A percentile compares a stretch with the other conserved stretches of the same genome.
Conservation (phyloP, 2,113 vertebrate species). For the Opisthocomus hoazin region DNA sequence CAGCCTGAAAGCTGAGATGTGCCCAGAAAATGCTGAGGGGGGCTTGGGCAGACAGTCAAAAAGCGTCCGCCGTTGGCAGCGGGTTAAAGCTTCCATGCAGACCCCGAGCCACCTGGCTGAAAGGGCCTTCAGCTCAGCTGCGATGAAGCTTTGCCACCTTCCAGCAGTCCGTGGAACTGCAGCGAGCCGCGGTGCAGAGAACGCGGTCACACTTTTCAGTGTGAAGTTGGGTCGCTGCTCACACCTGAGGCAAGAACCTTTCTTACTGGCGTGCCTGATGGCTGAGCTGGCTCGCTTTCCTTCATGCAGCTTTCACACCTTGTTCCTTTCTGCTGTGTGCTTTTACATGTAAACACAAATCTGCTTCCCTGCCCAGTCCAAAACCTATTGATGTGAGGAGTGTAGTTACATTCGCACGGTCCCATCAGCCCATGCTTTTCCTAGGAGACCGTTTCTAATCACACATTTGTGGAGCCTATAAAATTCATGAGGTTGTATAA, state of each 20-base stretch:
- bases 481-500: not conserved
- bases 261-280: not conserved
- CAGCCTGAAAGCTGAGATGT: not conserved
- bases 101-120: not conserved
- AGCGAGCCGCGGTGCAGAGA: not conserved
- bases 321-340: not conserved
- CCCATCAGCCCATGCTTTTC: not conserved
- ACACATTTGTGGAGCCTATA: not conserved
- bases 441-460: not conserved
- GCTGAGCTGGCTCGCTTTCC: not conserved
- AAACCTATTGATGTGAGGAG: not conserved
- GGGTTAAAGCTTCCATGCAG: not conserved
- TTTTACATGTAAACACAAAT: not conserved
- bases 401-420: not conserved
- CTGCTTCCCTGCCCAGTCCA: not conserved
- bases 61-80: rapidly evolving
- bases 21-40: not conserved
- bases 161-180: not conserved
- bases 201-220: not conserved
- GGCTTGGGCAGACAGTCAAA: not conserved
- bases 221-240: not conserved
- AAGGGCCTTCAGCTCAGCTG: not conserved
- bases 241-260: not conserved
- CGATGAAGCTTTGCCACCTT: not conserved
- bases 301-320: not conserved